Evolutionary conservation across 2,113 vertebrate genomes (phyloP).

Genomic region (Nanorana parkeri): DNA sequence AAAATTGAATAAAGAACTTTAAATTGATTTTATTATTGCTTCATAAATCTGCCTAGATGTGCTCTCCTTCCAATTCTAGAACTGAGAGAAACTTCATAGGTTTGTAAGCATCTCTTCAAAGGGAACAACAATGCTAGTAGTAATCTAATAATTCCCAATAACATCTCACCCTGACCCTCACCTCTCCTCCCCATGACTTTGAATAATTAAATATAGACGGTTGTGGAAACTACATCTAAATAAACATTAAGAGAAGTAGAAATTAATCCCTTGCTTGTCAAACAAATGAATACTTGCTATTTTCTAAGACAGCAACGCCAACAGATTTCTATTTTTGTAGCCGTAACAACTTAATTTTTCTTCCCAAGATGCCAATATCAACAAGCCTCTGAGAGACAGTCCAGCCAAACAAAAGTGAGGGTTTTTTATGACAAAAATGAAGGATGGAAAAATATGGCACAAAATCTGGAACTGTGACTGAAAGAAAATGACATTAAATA

Average conservation of each 20-base stretch:
- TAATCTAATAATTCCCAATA: constrained; percentile 49
- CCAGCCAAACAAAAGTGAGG: constrained; percentile 37
- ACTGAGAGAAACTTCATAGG: background rate
- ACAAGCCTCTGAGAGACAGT: constrained; percentile 48
- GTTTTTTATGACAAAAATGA: constrained; percentile 2
- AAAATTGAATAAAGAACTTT: background rate
- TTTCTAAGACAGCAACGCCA: constrained; percentile 55
- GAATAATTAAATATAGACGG: constrained; percentile 56
- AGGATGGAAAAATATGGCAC: constrained; percentile 42
- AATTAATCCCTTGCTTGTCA: constrained; percentile 57
- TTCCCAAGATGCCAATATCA: constrained; percentile 54
- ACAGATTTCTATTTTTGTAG: constrained; percentile 57
- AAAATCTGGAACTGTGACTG: constrained; percentile 9
- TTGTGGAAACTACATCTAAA: constrained; percentile 56
- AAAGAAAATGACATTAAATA: background rate
- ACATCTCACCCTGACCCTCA: constrained; percentile 46
- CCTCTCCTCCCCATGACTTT: constrained; percentile 39
- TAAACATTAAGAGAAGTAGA: constrained; percentile 57
- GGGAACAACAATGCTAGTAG: constrained; percentile 2
- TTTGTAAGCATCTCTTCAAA: constrained; percentile 23
- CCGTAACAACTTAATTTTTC: constrained; percentile 56
- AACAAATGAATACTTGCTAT: constrained; percentile 56
- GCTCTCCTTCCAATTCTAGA: background rate
- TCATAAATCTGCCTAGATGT: background rate
- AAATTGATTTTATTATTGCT: background rate